Conservation (phyloP, 2,797 vertebrate species). For the Anabas testudineus region DNA sequence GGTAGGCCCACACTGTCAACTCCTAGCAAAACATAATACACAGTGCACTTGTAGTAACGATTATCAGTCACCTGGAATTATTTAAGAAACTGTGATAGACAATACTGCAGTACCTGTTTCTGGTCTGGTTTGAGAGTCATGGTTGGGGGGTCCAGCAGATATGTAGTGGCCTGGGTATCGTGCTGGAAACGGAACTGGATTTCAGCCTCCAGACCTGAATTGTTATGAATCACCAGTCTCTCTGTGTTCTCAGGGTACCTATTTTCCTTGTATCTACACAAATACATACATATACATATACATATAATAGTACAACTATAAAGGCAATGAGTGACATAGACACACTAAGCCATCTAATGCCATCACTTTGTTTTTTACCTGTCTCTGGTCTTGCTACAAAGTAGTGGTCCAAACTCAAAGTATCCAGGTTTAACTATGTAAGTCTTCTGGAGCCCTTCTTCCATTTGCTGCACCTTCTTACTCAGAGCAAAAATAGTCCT, state of each 20-base stretch:
- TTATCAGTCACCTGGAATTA: neutral
- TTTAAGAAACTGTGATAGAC: neutral
- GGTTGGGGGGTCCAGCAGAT: conserved; percentile 86
- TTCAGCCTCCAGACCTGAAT: conserved; percentile 84
- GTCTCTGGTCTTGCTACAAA: conserved; percentile 93
- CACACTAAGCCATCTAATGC: neutral
- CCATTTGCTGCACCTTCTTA: conserved; percentile 69
- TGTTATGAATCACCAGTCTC: conserved; percentile 87
- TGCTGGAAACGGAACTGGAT: conserved; percentile 87
- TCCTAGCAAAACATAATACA: conserved; percentile 72
- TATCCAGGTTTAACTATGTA: conserved; percentile 80
- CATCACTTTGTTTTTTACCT: conserved; percentile 76
- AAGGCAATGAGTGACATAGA: neutral
- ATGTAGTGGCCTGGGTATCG: conserved; percentile 86
- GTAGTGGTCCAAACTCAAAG: conserved; percentile 93
- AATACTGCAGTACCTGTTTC: conserved; percentile 81
- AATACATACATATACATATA: conserved; percentile 31
- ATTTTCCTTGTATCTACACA: conserved; percentile 87
- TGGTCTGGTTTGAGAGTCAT: conserved; percentile 87
- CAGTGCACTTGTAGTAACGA: neutral
- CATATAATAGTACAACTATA: neutral
- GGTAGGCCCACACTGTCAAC: conserved; percentile 90
- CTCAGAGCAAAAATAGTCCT: conserved; percentile 88
- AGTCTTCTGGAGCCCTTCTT: conserved; percentile 84
- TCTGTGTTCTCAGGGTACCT: conserved; percentile 87